Evolutionary conservation across 2,797 vertebrate genomes (phyloP).

Genomic region (Acanthurus leucopareius): DNA sequence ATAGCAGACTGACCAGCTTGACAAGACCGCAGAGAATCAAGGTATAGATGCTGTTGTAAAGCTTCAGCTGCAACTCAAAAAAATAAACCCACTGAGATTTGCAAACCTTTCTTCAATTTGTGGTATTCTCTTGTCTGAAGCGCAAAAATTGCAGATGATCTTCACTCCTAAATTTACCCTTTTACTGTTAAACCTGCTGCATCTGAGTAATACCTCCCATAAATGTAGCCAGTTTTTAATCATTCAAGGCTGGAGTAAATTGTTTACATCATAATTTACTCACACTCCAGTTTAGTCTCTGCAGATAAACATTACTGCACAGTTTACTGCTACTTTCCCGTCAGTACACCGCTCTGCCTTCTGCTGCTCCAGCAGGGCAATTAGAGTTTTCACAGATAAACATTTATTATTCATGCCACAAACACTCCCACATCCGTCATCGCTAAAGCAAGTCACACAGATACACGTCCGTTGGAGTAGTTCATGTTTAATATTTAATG

Average conservation of each 20-base stretch:
- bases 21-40: no score
- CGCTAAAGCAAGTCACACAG: slow-evolving; percentile 42
- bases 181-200: neutral
- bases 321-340: neutral
- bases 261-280: neutral
- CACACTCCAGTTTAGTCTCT: no score
- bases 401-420: slow-evolving; percentile 73
- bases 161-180: neutral
- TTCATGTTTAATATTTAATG: slow-evolving; percentile 60
- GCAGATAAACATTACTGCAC: neutral
- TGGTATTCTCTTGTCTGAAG: neutral
- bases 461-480: slow-evolving; percentile 27
- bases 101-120: neutral
- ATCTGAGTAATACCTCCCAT: neutral
- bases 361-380: slow-evolving; percentile 44
- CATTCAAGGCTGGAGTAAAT: neutral
- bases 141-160: neutral
- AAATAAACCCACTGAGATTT: neutral
- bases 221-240: neutral
- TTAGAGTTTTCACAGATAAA: slow-evolving; percentile 47
- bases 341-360: slow-evolving; percentile 15
- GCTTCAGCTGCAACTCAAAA: no score
- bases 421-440: slow-evolving; percentile 51
- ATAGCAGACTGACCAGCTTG: no score
- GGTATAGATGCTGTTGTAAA: no score